These are phyloP conservation scores for Merops nubicus DNA, from an alignment of 2,113 vertebrate genomes.

Conservation along the genomic window DNA sequence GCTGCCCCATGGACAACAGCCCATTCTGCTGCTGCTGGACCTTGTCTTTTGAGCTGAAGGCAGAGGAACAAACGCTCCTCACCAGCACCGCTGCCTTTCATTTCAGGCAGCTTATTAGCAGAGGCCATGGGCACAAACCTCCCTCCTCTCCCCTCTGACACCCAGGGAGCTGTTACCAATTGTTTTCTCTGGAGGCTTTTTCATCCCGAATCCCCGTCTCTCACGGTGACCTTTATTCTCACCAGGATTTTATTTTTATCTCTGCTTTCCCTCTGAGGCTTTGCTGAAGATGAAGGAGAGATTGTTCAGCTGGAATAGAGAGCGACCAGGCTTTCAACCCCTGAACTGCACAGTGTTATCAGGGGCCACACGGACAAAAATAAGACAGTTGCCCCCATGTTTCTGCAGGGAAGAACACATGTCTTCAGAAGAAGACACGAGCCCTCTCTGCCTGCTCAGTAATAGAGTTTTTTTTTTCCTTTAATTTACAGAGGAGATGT, in stretches of 20 bases:
- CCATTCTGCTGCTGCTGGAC: neutral
- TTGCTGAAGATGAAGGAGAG: neutral
- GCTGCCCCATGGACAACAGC: neutral
- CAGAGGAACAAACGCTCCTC: neutral
- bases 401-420: neutral
- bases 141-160: neutral
- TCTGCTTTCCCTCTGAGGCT: neutral
- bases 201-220: neutral
- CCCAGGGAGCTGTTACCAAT: neutral
- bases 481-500: neutral
- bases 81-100: neutral
- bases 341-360: rapidly evolving
- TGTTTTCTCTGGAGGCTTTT: neutral
- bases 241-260: neutral
- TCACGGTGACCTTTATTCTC: neutral
- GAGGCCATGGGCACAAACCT: neutral
- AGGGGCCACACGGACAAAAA: rapidly evolving
- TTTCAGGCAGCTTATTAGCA: neutral
- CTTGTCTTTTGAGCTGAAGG: neutral
- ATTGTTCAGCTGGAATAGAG: neutral
- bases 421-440: neutral
- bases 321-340: neutral
- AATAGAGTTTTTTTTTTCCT: neutral
- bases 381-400: neutral
- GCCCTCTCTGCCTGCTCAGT: neutral